Evolutionary conservation across 2,888 invertebrate genomes (phyloP), one percentile per base, ranked within the genome.

Genomic region (Drosophila leonis): DNA sequence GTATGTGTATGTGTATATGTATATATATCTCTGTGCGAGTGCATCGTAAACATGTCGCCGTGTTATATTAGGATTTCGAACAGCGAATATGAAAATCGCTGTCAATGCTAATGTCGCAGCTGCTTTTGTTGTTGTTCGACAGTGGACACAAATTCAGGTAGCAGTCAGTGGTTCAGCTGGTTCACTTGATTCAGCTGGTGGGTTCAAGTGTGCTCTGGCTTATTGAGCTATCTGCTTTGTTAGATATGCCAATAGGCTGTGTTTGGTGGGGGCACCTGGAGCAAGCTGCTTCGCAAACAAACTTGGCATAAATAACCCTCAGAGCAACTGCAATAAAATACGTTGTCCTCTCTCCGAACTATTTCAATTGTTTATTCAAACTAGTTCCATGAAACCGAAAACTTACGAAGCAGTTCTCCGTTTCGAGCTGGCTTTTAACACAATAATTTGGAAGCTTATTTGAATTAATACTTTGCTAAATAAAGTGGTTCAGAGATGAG

Each of bases 41-140:
- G 82, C 82, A 83, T 80, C 87, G 87, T 83, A 78, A 83, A 86
- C 70, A 83, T 86, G 84, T 82, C 79, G 65, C 64, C 74, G 72
- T 68, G 73, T 74, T 83, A 77, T 81, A 83, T 86, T 81, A 72
- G 82, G 77, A 77, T 68, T 74, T 79, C 70, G 64, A 79, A 77
- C 74, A 64, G 82, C 76, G 71, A 70, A 78, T 80, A 75, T 68
- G 73, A 76, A 62, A 57, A 67, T 46, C 64, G 64, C 78, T 80
- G 62, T 69, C 78, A 69, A 46, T 59, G 72, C 66, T 72, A 61
- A 64, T 35, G 57, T 59, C 33, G 27, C 35, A 46, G 46, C 46
- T 35, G 57, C 46, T 27, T 35, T 24, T 31, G 27, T 33, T 35
- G 29, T n/a, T 20, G 42, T 8, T 18, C n/a, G 9, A 42, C 24